Base-by-base conservation (phyloP, 2,113 vertebrate genomes). In the Strix uralensis region DNA sequence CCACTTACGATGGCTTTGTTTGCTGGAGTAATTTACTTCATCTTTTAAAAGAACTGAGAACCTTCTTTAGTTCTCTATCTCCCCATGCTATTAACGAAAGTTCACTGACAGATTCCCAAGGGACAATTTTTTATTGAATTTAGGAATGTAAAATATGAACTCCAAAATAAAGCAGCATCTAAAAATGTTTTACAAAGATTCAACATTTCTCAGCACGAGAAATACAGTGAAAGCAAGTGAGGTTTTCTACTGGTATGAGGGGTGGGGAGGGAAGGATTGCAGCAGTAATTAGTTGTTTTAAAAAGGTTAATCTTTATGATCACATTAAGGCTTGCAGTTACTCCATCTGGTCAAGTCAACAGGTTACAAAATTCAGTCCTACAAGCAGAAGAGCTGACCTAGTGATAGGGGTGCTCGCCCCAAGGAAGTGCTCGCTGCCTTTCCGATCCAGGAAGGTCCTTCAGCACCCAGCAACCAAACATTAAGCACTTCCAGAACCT, bases 361-460 rank as follows among this genome's bases (percentile, higher is more conserved):
- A 18, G 46, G 7, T 47, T 5, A 15, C 29, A 23, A 9, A 71
- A 36, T 9, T 1, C 78, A 49, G 55, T 3, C 18, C 34, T 5
- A 69, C 14, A 29, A 59, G 66, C 29, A 26, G 58, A 13, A 73
- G 55, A 34, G 80, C 7, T 16, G 66, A 44, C 17, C 42, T 18
- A 0, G 3, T 11, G 49, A 2, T 42, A 0, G 3, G 30, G 2
- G 18, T 9, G 63, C 30, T 44, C 69, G 27, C 7, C 80, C 62
- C 55, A 20, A 0, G 0, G 1, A 29, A 5, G 21, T 0, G 18
- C 40, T 40, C 6, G 7, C 49, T 27, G 79, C 52, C 27, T 5
- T 34, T 19, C 44, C 6, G 0, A 25, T 1, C 57, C 74, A 17
- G 27, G 30, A 13, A 62, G 16, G 16, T 21, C 81, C 55, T 18